Conservation (phyloP, 1,140 invertebrate species). For the Caenorhabditis briggsae region DNA sequence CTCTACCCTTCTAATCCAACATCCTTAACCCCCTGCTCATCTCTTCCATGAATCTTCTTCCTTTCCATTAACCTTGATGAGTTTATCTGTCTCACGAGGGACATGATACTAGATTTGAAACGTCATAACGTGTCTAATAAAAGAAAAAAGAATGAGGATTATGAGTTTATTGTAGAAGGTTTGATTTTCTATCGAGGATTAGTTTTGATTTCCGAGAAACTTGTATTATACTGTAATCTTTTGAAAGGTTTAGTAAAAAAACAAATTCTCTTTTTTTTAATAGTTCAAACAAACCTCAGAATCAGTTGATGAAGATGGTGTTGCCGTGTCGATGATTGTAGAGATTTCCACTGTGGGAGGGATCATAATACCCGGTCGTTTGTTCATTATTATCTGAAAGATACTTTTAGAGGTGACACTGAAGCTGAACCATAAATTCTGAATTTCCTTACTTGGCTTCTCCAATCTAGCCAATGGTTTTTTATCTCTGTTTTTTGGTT, state of each 20-base stretch:
- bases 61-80: no score
- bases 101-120: neutral
- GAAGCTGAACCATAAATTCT: no score
- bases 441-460: neutral
- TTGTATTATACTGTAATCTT: no score
- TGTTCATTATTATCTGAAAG: constrained; percentile 30
- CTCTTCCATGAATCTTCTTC: no score
- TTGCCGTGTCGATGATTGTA: constrained; percentile 20
- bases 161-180: no score
- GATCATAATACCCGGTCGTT: constrained; percentile 21
- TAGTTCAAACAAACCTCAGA: neutral
- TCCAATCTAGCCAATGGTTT: neutral
- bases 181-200: no score
- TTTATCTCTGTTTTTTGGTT: neutral
- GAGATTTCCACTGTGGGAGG: constrained; percentile 35
- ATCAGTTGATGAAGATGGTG: constrained; percentile 1
- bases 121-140: constrained; percentile 13
- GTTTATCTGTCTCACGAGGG: no score
- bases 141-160: neutral
- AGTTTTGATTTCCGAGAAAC: no score
- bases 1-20: no score
- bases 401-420: no score
- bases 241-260: neutral
- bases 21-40: no score
- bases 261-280: neutral